Percentiles rank a stretch among this genome's conserved stretches.
Conservation (phyloP, 2,113 vertebrate species). For the Myanophis thanlyinensis region DNA sequence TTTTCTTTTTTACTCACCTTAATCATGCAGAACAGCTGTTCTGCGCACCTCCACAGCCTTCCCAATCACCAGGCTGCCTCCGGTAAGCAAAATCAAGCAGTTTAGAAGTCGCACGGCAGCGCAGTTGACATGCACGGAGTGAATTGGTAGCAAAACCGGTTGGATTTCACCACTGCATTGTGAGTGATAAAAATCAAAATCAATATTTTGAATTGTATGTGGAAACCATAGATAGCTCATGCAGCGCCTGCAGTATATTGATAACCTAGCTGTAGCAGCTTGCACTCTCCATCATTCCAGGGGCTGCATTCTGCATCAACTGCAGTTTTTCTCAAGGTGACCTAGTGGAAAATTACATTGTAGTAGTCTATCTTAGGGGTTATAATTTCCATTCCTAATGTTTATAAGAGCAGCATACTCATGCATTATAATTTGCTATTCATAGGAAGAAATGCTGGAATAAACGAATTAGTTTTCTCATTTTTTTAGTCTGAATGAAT, state of each 20-base stretch:
- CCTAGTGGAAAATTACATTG: neutral
- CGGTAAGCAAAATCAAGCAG: too few relatives aligned
- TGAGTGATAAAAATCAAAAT: neutral
- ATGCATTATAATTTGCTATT: neutral
- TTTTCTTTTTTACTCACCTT: too few relatives aligned
- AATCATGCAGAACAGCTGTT: too few relatives aligned
- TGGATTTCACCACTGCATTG: too few relatives aligned
- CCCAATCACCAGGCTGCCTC: too few relatives aligned
- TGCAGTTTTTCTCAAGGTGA: neutral
- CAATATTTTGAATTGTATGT: neutral
- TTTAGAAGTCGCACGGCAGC: too few relatives aligned
- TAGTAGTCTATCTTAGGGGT: neutral
- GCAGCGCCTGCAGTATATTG: neutral
- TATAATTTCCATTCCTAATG: neutral
- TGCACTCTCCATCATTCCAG: neutral
- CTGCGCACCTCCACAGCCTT: too few relatives aligned
- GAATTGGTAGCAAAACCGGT: too few relatives aligned
- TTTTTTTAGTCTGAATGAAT: neutral
- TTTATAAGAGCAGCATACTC: neutral
- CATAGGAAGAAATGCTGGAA: neutral
- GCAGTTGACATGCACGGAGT: too few relatives aligned
- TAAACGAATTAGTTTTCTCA: slow-evolving; percentile 8
- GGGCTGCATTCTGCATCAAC: neutral
- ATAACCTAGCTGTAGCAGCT: neutral
- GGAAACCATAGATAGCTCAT: neutral